These are phyloP conservation scores for Thunnus maccoyii DNA, from an alignment of 2,113 vertebrate species.

Conservation along the genomic window DNA sequence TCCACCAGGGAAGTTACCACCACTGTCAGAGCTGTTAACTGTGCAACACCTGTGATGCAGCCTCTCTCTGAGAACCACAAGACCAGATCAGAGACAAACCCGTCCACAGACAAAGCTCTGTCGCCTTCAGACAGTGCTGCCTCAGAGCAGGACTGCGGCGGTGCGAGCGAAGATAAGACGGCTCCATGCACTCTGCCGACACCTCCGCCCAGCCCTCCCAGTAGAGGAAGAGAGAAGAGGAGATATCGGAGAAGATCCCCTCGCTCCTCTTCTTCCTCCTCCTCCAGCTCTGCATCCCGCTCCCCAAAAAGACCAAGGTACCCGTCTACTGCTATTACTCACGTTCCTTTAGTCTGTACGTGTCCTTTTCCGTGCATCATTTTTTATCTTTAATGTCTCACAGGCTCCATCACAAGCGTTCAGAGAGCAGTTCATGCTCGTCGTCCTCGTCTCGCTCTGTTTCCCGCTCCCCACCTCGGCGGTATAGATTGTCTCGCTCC, in stretches of 20 bases:
- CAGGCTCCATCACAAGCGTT: conserved; percentile 81
- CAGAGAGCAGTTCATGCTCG: conserved; percentile 78
- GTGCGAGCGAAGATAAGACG: not conserved
- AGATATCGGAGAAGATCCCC: conserved; percentile 85
- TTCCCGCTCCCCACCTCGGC: conserved; percentile 73
- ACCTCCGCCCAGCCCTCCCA: conserved; percentile 80
- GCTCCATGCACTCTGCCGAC: conserved; percentile 71
- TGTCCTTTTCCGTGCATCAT: not conserved
- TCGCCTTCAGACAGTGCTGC: conserved; percentile 11
- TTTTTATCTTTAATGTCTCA: not conserved
- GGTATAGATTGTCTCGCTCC: conserved; percentile 46
- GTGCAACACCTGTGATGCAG: not conserved
- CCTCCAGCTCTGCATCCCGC: conserved; percentile 74
- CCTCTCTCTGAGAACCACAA: not conserved
- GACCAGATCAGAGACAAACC: conserved; percentile 16
- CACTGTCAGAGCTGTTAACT: not conserved
- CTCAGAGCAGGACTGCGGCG: not conserved
- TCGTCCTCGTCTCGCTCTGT: conserved; percentile 82
- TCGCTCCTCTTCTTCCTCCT: conserved; percentile 78
- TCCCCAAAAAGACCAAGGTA: conserved; percentile 91
- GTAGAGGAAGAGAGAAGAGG: conserved; percentile 69
- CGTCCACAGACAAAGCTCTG: not conserved
- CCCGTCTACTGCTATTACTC: not conserved
- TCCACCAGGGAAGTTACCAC: not conserved
- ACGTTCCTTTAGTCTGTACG: not conserved